These are phyloP conservation scores for Samia ricini DNA, from an alignment of 1,140 invertebrate genomes.

Conservation along the genomic window DNA sequence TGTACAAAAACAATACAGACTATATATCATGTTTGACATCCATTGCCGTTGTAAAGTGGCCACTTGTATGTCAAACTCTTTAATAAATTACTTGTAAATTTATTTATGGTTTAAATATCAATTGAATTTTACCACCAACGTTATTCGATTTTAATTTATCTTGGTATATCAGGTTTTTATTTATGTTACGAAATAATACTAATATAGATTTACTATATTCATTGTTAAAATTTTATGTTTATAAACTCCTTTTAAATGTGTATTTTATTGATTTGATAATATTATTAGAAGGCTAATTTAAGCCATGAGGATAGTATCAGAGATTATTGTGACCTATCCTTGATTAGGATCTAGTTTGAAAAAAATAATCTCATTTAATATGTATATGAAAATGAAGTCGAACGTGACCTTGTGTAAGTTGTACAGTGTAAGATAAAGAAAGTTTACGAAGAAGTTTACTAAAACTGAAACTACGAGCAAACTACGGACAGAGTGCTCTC, in stretches of 20 bases:
- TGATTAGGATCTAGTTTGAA: background rate
- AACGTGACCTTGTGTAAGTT: background rate
- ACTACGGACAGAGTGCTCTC: background rate
- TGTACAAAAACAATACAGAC: background rate
- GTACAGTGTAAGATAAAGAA: background rate
- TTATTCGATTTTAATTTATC: too few relatives aligned
- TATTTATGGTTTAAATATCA: background rate
- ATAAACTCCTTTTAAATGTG: too few relatives aligned
- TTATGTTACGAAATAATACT: too few relatives aligned
- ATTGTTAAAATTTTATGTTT: too few relatives aligned
- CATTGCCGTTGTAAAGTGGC: background rate
- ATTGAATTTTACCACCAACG: background rate
- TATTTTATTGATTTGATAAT: too few relatives aligned
- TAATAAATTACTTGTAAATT: background rate
- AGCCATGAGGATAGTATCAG: too few relatives aligned
- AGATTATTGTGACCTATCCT: too few relatives aligned
- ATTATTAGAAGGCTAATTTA: too few relatives aligned
- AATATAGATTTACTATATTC: too few relatives aligned
- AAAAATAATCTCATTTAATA: background rate
- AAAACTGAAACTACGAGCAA: background rate
- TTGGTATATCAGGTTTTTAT: too few relatives aligned
- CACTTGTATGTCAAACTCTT: background rate
- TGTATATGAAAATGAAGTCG: background rate
- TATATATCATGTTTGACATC: background rate
- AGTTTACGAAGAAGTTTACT: background rate